Conservation (phyloP, 2,888 invertebrate species). For the Boloria selene region DNA sequence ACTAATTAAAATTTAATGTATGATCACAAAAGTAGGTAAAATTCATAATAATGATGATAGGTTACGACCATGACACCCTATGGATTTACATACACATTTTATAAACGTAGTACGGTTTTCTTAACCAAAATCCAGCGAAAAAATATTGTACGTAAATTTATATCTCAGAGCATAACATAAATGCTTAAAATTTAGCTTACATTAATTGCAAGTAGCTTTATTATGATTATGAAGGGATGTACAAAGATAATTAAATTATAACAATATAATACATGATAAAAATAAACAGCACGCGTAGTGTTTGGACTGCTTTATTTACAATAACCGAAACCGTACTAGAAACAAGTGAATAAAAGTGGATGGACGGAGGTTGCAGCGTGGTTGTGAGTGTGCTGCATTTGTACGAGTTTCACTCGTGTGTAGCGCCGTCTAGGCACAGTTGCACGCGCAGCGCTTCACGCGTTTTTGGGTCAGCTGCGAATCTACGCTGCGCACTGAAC, state of each 20-base stretch:
- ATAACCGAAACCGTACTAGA: conserved; percentile 46
- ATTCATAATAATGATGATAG: conserved; percentile 41
- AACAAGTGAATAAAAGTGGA: conserved; percentile 34
- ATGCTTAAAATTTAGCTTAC: conserved; percentile 21
- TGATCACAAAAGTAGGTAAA: conserved; percentile 62
- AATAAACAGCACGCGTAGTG: conserved; percentile 39
- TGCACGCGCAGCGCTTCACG: conserved; percentile 89
- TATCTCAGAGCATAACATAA: conserved; percentile 21
- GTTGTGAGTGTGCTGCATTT: conserved; percentile 32
- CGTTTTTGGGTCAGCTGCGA: conserved; percentile 83
- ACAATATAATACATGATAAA: conserved; percentile 27
- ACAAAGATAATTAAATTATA: conserved; percentile 19
- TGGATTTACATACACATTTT: conserved; percentile 19
- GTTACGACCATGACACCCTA: conserved; percentile 39
- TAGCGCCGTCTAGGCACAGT: conserved; percentile 81
- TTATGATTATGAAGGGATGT: conserved; percentile 24
- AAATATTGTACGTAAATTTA: conserved; percentile 12
- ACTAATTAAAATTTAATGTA: conserved; percentile 77
- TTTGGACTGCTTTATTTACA: conserved; percentile 45
- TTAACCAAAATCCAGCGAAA: conserved; percentile 14
- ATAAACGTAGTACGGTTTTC: conserved; percentile 33
- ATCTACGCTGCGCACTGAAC: conserved; percentile 84
- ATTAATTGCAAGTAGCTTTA: conserved; percentile 18
- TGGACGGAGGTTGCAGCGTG: conserved; percentile 44
- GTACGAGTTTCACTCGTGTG: conserved; percentile 43